Evolutionary conservation across 2,113 vertebrate genomes (phyloP).

Genomic region (Chaetodon trifascialis): DNA sequence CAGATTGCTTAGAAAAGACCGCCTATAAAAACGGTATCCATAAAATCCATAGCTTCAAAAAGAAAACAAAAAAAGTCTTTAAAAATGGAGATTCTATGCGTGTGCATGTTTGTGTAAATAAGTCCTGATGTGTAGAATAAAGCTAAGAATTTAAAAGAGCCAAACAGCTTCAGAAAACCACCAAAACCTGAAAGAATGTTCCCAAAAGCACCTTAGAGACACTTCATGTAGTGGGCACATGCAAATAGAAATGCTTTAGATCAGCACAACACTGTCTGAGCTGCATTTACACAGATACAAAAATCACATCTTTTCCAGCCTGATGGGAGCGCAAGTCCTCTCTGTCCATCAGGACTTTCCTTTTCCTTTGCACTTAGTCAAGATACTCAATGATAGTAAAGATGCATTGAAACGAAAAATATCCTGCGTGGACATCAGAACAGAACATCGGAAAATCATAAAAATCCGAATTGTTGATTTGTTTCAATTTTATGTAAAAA

Average conservation of each 20-base stretch:
- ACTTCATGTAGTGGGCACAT: not conserved
- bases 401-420: slow-evolving; percentile 11
- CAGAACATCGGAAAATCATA: too few relatives aligned
- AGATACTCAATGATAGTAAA: not conserved
- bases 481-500: not conserved
- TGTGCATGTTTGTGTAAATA: not conserved
- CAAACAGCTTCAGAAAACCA: not conserved
- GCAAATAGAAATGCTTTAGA: not conserved
- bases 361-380: not conserved
- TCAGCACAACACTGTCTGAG: not conserved
- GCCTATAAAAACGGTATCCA: slow-evolving; percentile 47
- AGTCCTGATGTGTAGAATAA: not conserved
- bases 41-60: slow-evolving; percentile 58
- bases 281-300: slow-evolving; percentile 39
- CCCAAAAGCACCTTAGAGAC: slow-evolving; percentile 12
- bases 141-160: slow-evolving; percentile 8
- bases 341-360: not conserved
- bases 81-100: slow-evolving; percentile 23
- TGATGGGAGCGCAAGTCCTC: not conserved
- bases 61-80: slow-evolving; percentile 10
- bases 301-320: not conserved
- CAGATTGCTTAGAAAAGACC: slow-evolving; percentile 38
- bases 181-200: not conserved
- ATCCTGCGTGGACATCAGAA: not conserved
- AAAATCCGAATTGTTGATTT: slow-evolving; percentile 1